phyloP scores from a whole-genome alignment of 2,113 vertebrate species.

The Ranitomeya variabilis region DNA sequence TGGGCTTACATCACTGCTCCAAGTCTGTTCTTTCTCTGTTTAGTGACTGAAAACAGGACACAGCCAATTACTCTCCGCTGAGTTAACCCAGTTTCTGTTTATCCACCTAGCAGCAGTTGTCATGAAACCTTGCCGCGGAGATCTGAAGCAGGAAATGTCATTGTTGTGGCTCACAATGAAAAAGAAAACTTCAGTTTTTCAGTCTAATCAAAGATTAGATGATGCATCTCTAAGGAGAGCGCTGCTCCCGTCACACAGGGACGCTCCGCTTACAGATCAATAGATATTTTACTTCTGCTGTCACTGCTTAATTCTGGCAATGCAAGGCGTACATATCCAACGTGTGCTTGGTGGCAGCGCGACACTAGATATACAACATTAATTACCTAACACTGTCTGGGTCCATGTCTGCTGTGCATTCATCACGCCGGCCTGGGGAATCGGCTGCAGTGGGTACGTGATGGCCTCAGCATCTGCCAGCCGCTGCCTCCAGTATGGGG shows the following conservation, averaged over 20 bases:
- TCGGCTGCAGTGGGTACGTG: constrained; percentile 12
- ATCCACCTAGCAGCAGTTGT: constrained; percentile 70
- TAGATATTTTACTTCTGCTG: constrained; percentile 55
- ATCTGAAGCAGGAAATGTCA: constrained; percentile 58
- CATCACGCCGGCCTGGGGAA: constrained; percentile 19
- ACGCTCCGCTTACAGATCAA: constrained; percentile 49
- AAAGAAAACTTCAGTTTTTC: constrained; percentile 28
- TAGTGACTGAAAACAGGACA: constrained; percentile 76
- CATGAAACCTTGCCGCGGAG: constrained; percentile 61
- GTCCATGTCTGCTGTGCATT: constrained; percentile 31
- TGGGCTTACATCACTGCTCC: constrained; percentile 70
- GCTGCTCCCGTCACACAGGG: constrained; percentile 13
- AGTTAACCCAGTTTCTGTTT: constrained; percentile 77
- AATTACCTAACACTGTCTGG: constrained; percentile 41
- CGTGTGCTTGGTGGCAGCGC: background rate
- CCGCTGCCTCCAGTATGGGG: background rate
- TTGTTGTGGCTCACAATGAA: constrained; percentile 61
- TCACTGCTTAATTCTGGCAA: constrained; percentile 45
- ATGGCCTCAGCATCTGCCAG: background rate
- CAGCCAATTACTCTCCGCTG: constrained; percentile 81
- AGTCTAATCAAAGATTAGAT: constrained; percentile 17
- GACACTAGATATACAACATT: constrained; percentile 45
- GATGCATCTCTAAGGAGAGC: constrained; percentile 53
- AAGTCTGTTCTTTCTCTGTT: constrained; percentile 68
- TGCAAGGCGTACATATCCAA: background rate